These are phyloP conservation scores for Enteromius anoplus DNA, from an alignment of 2,797 vertebrate genomes.

Conservation along the genomic window DNA sequence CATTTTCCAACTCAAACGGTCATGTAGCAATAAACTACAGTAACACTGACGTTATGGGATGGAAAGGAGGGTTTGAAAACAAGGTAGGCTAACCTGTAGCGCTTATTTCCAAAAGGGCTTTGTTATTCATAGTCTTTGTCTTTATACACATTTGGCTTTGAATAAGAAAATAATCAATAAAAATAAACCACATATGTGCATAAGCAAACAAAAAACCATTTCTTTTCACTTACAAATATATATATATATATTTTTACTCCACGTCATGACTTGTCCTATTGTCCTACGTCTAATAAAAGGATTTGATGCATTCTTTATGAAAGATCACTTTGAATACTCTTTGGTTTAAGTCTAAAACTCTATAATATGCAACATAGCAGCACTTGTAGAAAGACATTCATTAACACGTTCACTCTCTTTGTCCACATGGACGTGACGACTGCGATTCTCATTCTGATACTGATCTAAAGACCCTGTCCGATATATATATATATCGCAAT, in stretches of 20 bases:
- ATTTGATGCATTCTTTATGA: constrained; percentile 61
- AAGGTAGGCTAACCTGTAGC: constrained; percentile 81
- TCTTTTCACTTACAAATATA: constrained; percentile 56
- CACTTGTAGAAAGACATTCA: constrained; percentile 83
- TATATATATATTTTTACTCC: constrained; percentile 34
- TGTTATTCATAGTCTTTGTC: constrained; percentile 62
- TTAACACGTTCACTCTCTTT: constrained; percentile 66
- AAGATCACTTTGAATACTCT: constrained; percentile 83
- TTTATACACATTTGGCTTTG: constrained; percentile 80
- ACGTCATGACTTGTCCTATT: constrained; percentile 56
- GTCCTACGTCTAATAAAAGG: constrained; percentile 64
- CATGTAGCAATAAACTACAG: constrained; percentile 51
- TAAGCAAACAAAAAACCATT: constrained; percentile 62
- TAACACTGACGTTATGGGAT: constrained; percentile 79
- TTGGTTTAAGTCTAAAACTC: constrained; percentile 84
- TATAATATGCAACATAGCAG: constrained; percentile 83
- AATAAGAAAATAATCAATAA: constrained; percentile 85
- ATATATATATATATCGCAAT: constrained; percentile 45
- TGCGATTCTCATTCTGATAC: constrained; percentile 60
- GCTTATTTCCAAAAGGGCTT: constrained; percentile 64
- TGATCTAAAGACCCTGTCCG: constrained; percentile 66
- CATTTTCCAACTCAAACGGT: constrained; percentile 52
- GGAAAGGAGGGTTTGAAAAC: constrained; percentile 63
- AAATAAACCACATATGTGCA: constrained; percentile 80
- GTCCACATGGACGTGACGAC: constrained; percentile 64